Base-by-base conservation (phyloP, 2,888 invertebrate genomes). In the Hoplodrina blanda region DNA sequence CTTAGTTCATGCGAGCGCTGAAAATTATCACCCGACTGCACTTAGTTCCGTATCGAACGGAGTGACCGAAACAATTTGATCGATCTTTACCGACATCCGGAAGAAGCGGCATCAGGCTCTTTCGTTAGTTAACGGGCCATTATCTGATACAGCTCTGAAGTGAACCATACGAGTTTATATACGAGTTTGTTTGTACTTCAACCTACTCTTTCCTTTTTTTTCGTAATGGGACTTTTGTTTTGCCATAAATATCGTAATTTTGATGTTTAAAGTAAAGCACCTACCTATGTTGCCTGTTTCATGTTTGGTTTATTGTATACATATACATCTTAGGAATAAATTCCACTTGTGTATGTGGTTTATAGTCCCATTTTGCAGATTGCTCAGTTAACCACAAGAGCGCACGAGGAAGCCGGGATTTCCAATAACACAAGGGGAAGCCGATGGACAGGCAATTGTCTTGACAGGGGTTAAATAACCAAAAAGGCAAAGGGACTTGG, bases 381-480 rank as follows among this genome's bases (percentile, higher is more conserved):
- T 88, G 91, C 87, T 90, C 88, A 88, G 89, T 89, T 91, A 91
- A 91, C 91, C 92, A 88, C 91, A 91, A 90, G 84, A 87, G 87
- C 78, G 70, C 75, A 62, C 70, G 84, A 87, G 88, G 85, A 85
- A 86, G 85, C 84, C 84, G 89, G 90, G 90, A 92, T 92, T 92
- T 90, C 92, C 91, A 92, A 92, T 91, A 91, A 89, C 78, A 84
- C 82, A 64, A 88, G 91, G 92, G 93, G 91, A 90, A 85, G 88
- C 85, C 90, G 91, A 93, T 92, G 89, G 87, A 86, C 88, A 85
- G 76, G 86, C 88, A 87, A 88, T 92, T 89, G 88, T 90, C 88
- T 90, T 91, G 93, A 91, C 93, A 91, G 91, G 92, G 93, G 93
- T 93, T 91, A 92, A 93, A 90, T 90, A 91, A 90, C 88, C 83